Conservation (phyloP, 2,797 vertebrate genomes). For the Paramormyrops hopkinsi region DNA sequence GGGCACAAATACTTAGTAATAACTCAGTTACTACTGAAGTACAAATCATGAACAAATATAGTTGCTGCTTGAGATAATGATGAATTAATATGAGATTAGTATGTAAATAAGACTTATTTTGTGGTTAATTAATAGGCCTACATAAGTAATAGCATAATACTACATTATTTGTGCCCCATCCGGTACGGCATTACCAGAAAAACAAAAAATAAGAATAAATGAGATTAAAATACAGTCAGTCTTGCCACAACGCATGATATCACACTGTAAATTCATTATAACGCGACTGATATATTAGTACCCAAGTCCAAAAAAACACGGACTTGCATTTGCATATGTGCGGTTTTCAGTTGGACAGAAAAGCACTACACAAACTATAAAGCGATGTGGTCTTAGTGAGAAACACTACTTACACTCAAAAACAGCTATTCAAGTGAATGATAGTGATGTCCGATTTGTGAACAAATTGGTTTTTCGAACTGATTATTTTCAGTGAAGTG, state of each 20-base stretch:
- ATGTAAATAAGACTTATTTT: background rate
- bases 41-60: background rate
- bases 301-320: background rate
- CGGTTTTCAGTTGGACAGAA: background rate
- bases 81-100: background rate
- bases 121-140: background rate
- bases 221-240: constrained; percentile 1
- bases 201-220: background rate
- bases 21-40: background rate
- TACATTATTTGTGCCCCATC: background rate
- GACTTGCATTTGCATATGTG: background rate
- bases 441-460: background rate
- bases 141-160: background rate
- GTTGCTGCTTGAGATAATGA: background rate
- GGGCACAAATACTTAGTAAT: background rate
- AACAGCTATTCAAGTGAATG: background rate
- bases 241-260: background rate
- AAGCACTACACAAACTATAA: background rate
- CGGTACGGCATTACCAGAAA: background rate
- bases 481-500: background rate
- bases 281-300: background rate
- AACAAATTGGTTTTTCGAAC: background rate
- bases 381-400: background rate
- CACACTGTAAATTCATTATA: background rate
- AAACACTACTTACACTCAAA: background rate